These are phyloP conservation scores for Tromatobia lineatoria DNA, from an alignment of 2,888 invertebrate genomes.

Conservation along the genomic window DNA sequence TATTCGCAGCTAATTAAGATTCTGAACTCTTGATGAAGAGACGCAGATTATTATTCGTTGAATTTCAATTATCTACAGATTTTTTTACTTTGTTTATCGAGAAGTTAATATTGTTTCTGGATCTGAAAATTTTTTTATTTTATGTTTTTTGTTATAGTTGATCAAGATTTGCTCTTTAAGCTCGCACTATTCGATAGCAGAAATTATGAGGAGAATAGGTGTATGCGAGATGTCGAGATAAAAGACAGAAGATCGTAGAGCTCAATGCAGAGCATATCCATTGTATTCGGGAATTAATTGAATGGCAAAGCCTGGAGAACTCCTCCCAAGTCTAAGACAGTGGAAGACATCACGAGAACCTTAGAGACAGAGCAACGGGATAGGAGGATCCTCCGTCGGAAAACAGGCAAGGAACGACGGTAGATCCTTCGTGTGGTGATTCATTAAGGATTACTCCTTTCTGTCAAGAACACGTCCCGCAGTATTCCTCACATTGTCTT, in stretches of 20 bases:
- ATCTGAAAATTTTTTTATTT: too few relatives aligned
- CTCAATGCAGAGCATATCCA: constrained; percentile 69
- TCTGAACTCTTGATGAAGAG: too few relatives aligned
- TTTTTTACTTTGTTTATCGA: too few relatives aligned
- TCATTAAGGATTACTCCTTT: constrained; percentile 81
- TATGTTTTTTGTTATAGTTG: too few relatives aligned
- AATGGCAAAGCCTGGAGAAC: constrained; percentile 70
- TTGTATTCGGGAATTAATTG: constrained; percentile 83
- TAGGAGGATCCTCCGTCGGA: constrained; percentile 66
- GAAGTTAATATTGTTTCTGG: too few relatives aligned
- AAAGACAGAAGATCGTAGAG: constrained; percentile 38
- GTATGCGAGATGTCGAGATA: background rate
- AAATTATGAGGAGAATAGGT: background rate
- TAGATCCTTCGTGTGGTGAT: constrained; percentile 71
- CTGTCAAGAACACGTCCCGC: constrained; percentile 74
- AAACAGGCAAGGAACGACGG: constrained; percentile 43
- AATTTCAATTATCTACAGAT: too few relatives aligned
- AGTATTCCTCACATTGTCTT: constrained; percentile 36
- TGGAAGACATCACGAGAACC: constrained; percentile 43
- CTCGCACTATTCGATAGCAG: too few relatives aligned
- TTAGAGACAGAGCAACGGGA: constrained; percentile 45
- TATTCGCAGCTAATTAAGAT: too few relatives aligned
- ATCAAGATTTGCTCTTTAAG: background rate
- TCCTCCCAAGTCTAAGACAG: constrained; percentile 64
- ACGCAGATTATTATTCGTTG: too few relatives aligned